Conservation (phyloP, 2,797 vertebrate species). For the Lerista edwardsae region DNA sequence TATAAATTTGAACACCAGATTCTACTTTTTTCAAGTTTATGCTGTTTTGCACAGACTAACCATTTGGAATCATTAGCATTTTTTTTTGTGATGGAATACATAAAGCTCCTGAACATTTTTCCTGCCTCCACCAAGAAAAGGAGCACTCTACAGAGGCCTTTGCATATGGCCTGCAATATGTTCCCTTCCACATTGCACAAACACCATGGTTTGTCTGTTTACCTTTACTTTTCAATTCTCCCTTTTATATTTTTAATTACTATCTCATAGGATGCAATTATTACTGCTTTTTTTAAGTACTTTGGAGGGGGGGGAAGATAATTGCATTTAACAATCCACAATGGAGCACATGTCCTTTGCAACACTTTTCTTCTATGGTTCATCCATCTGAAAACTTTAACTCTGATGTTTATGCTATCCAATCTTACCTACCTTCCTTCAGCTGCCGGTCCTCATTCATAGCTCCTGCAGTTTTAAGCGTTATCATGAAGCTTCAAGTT, state of each 20-base stretch:
- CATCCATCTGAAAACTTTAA: conserved; percentile 70
- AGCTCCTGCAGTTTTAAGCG: conserved; percentile 54
- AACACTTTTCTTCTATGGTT: conserved; percentile 49
- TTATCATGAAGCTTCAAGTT: conserved; percentile 65
- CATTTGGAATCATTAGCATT: background rate
- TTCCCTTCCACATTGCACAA: background rate
- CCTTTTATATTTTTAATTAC: conserved; percentile 27
- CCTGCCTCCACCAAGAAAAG: background rate
- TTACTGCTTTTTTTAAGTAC: background rate
- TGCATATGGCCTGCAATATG: conserved; percentile 24
- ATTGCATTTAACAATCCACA: background rate
- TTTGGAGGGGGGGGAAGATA: background rate
- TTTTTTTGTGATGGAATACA: background rate
- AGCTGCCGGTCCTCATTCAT: conserved; percentile 59
- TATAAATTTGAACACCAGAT: background rate
- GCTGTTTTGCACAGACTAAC: background rate
- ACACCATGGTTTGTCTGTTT: background rate
- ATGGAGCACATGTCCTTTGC: conserved; percentile 36
- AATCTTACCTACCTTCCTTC: conserved; percentile 67
- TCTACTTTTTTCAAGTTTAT: background rate
- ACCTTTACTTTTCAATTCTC: conserved; percentile 10
- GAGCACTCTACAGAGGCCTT: conserved; percentile 6
- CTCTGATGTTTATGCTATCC: conserved; percentile 64
- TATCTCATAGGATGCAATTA: conserved; percentile 22
- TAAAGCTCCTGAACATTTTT: background rate